A percentile compares a stretch with the other conserved stretches of the same genome.
These are phyloP conservation scores for Polia nebulosa DNA, from an alignment of 2,888 invertebrate species.

Conservation along the genomic window DNA sequence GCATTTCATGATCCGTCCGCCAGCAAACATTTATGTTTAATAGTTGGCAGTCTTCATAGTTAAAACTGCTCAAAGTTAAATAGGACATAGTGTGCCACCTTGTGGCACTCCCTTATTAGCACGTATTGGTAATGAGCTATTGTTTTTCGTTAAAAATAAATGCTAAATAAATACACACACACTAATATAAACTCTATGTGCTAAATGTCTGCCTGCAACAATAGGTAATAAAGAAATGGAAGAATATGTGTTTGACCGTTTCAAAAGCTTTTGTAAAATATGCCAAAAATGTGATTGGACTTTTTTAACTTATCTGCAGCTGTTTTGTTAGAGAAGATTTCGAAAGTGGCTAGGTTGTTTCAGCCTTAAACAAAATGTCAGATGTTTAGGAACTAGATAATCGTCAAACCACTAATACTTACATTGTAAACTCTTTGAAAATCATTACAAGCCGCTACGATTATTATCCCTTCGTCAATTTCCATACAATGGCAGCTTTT, in stretches of 20 bases:
- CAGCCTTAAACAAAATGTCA: background rate
- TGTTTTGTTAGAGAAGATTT: background rate
- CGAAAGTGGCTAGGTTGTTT: background rate
- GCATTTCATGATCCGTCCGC: no score
- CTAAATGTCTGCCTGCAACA: no score
- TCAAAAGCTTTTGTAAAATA: background rate
- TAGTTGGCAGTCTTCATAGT: background rate
- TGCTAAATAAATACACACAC: no score
- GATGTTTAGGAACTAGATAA: background rate
- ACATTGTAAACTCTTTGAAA: background rate
- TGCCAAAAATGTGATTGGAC: background rate
- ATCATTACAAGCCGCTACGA: constrained; percentile 13
- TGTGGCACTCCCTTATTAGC: background rate
- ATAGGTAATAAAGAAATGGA: no score
- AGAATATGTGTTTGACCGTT: background rate
- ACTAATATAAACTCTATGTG: no score
- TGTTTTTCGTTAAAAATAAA: background rate
- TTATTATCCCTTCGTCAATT: constrained; percentile 36
- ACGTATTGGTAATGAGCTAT: background rate
- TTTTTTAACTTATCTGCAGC: background rate
- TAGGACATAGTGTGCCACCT: background rate
- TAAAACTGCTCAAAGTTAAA: background rate
- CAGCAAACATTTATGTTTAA: no score
- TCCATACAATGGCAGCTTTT: constrained; percentile 68
- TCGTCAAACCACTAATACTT: background rate